A percentile compares a stretch with the other conserved stretches of the same genome.
Conservation (phyloP, 1,140 invertebrate genomes). For the Drosophila sechellia region DNA sequence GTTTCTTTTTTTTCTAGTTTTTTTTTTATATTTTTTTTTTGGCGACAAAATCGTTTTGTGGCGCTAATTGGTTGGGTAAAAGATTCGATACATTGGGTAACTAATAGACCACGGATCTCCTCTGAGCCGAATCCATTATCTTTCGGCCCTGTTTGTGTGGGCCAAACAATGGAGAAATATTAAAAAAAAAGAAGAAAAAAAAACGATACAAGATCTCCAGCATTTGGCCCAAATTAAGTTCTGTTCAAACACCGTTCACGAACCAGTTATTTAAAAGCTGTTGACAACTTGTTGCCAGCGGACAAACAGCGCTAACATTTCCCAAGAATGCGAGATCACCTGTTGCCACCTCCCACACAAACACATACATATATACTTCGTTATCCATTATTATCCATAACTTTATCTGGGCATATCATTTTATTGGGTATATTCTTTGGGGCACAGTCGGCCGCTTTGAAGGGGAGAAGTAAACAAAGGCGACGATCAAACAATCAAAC, state of each 20-base stretch:
- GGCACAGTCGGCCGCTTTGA: conserved; percentile 16
- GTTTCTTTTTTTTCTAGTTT: not conserved
- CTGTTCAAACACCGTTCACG: conserved; percentile 30
- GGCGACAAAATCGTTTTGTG: conserved; percentile 40
- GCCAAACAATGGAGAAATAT: conserved; percentile 23
- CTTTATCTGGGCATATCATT: conserved; percentile 1
- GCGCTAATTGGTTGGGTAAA: conserved; percentile 45
- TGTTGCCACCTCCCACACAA: conserved; percentile 37
- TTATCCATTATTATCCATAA: conserved; percentile 8
- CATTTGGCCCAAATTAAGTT: conserved; percentile 43
- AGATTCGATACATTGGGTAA: conserved; percentile 19
- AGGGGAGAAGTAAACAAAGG: conserved; percentile 7
- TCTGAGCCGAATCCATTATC: conserved; percentile 27
- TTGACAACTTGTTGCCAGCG: conserved; percentile 41
- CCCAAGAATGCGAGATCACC: conserved; percentile 38
- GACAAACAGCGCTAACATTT: conserved; percentile 34
- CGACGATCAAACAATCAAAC: conserved; percentile 8
- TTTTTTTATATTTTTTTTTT: not conserved
- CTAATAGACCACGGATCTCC: conserved; percentile 27
- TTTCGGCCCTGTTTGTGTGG: conserved; percentile 11
- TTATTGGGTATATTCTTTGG: conserved; percentile 4
- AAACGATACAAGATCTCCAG: conserved; percentile 6
- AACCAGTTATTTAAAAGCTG: conserved; percentile 48
- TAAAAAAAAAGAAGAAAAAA: not conserved
- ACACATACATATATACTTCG: conserved; percentile 9